These are phyloP conservation scores for Puntigrus tetrazona DNA, from an alignment of 2,113 vertebrate species.

Conservation along the genomic window DNA sequence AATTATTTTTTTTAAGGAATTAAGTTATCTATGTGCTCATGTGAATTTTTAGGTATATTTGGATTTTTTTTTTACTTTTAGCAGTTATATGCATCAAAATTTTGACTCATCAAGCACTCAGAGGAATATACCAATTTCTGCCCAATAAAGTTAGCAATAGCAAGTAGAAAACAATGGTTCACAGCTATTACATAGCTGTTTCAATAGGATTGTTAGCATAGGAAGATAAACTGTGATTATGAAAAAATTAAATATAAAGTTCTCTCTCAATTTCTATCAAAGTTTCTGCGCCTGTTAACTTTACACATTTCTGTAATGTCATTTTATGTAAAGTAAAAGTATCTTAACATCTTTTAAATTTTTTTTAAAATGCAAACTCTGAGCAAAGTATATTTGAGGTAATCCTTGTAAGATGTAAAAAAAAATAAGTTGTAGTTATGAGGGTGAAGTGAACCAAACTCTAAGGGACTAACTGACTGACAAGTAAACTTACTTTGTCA, in stretches of 20 bases:
- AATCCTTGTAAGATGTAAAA: not conserved
- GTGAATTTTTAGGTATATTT: not conserved
- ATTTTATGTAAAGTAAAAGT: not conserved
- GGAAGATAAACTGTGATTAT: not conserved
- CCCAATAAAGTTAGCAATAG: not conserved
- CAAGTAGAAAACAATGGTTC: not conserved
- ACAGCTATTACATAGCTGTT: not conserved
- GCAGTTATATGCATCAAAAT: not conserved
- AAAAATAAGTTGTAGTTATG: not conserved
- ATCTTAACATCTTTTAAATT: not conserved
- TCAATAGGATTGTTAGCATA: not conserved
- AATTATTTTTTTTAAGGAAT: not conserved
- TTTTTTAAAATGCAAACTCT: not conserved
- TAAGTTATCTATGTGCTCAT: not conserved
- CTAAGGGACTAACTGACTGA: constrained; percentile 6
- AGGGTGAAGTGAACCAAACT: not conserved
- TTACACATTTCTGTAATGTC: not conserved
- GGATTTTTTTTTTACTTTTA: not conserved
- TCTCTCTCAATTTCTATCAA: not conserved
- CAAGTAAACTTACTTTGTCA: constrained; percentile 43
- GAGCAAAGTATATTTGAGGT: not conserved
- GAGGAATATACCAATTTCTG: not conserved
- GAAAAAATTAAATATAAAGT: not conserved
- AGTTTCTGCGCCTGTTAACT: not conserved
- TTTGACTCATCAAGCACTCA: not conserved